These are phyloP conservation scores for Lipophrys pholis DNA, from an alignment of 2,113 vertebrate genomes.

Conservation along the genomic window DNA sequence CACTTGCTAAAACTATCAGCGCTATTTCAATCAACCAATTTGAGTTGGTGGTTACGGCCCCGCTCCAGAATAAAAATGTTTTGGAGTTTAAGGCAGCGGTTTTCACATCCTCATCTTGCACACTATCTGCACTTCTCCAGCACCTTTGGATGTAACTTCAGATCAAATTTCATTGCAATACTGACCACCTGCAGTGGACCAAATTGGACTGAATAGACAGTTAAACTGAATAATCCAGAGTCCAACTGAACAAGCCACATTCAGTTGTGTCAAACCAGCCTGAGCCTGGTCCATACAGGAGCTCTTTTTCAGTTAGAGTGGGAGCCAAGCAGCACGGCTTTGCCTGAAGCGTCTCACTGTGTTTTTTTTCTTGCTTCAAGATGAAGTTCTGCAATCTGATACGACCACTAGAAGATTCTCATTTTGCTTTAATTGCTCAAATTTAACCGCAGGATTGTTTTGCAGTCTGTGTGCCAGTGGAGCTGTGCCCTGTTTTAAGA, in stretches of 20 bases:
- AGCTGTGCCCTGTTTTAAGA: background rate
- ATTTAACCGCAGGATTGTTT: conserved; percentile 11
- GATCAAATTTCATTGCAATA: background rate
- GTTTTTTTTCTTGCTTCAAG: conserved; percentile 14
- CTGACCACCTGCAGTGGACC: background rate
- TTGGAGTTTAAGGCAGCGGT: background rate
- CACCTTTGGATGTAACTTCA: too few species aligned
- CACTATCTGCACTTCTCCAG: background rate
- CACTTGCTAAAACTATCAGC: background rate
- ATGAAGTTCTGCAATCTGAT: conserved; percentile 23
- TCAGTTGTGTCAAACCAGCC: background rate
- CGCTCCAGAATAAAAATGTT: background rate
- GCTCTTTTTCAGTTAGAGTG: background rate
- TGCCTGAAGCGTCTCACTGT: conserved; percentile 18
- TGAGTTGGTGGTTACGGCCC: background rate
- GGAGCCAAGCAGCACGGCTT: conserved; percentile 8
- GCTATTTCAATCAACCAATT: conserved; percentile 7
- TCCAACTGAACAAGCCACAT: background rate
- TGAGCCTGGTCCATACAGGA: background rate
- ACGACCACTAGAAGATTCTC: conserved; percentile 4
- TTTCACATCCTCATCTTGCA: conserved; percentile 7
- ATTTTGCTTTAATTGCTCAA: conserved; percentile 24
- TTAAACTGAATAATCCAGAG: background rate
- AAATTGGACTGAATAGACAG: background rate
- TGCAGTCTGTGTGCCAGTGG: background rate